phyloP scores from a whole-genome alignment of 2,888 invertebrate species.

The Yponomeuta cagnagella region DNA sequence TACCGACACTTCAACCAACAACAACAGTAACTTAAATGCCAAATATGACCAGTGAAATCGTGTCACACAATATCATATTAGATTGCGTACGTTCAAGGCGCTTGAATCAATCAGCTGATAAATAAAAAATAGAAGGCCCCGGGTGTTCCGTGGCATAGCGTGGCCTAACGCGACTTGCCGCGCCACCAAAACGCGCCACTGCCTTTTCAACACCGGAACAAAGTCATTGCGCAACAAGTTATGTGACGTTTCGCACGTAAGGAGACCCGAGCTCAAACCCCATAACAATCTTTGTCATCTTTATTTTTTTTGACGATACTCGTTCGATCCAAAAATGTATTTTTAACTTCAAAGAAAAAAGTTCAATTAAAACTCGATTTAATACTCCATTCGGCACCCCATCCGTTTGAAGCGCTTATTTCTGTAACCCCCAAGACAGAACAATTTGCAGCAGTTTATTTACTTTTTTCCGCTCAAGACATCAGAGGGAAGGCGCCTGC shows the following conservation, averaged over 20 bases:
- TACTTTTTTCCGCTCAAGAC: conserved; percentile 67
- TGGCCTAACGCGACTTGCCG: conserved; percentile 51
- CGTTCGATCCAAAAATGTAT: not conserved
- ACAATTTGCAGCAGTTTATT: conserved; percentile 45
- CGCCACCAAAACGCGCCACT: conserved; percentile 21
- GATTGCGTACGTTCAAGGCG: conserved; percentile 26
- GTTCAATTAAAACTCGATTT: not conserved
- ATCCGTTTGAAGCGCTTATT: conserved; percentile 6
- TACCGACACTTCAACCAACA: not conserved
- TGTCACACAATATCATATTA: conserved; percentile 17
- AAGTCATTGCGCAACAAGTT: conserved; percentile 69
- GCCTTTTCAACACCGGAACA: conserved; percentile 65
- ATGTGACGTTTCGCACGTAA: conserved; percentile 41
- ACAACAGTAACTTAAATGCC: not conserved
- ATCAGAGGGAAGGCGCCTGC: conserved; percentile 47
- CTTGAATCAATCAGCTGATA: conserved; percentile 49
- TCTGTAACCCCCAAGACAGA: not conserved
- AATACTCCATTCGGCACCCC: not conserved
- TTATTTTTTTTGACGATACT: not conserved
- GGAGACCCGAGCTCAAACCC: conserved; percentile 22
- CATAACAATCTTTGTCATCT: conserved; percentile 4
- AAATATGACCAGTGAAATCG: not conserved
- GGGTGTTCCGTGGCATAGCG: not conserved
- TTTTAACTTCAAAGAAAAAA: not conserved
- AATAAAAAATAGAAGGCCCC: conserved; percentile 44